Evolutionary conservation across 2,113 vertebrate species (phyloP), one percentile per base, ranked within the genome.

Genomic region (Oriolus oriolus): DNA sequence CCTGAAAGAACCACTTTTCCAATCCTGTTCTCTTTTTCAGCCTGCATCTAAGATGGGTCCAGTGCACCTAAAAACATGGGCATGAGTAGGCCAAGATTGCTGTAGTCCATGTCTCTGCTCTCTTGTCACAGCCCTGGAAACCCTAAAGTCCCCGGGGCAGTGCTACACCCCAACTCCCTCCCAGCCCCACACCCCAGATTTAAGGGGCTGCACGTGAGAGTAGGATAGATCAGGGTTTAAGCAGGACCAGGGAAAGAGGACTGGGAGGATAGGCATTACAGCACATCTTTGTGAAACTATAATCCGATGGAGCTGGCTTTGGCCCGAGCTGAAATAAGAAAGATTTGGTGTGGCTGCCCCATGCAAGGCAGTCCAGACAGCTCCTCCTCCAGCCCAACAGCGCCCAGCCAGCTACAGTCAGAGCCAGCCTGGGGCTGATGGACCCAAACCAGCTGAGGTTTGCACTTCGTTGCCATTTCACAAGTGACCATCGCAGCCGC

Each of bases 401-500:
- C 0, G 0, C n/a, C 13, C 69, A 47, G 41, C 7, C 50, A 57
- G 88, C 27, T 6, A 13, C 1, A 35, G 39, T 1, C 23, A 64
- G 35, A 18, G 39, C 7, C 61, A 64, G 61, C 12, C 61, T 2
- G 17, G 45, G 35, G 33, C 28, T 21, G 60, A 33, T 2, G 56
- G 56, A 39, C 41, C 49, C 19, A 35, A n/a, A 53, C 11, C 65
- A 22, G 15, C 3, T 7, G 2, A 35, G 42, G 50, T n/a, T 9
- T 42, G 31, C 20, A n/a, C 16, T 23, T 61, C 0, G 0, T 16
- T 27, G 10, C 2, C 27, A 8, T 57, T 65, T 76, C 75, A 41
- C 31, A 18, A 79, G 61, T n/a, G 41, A 21, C 41, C 66, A 4
- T 2, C 0, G 0, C 2, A 78, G 37, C 3, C 30, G 15, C 0